Conservation (phyloP, 2,113 vertebrate genomes). For the Phrynocephalus versicolor region DNA sequence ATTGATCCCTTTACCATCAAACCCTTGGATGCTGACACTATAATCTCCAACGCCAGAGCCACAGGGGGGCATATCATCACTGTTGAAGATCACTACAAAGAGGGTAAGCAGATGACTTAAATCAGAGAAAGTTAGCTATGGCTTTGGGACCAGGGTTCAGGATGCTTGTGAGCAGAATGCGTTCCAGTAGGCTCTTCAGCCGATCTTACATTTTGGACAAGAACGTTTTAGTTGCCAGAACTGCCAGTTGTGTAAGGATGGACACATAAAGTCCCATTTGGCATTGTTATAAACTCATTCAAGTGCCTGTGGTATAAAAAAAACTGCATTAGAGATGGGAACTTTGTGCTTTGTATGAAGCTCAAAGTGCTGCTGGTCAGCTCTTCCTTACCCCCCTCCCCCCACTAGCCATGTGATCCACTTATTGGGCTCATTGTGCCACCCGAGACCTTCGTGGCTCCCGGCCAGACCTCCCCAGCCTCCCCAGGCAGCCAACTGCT, state of each 20-base stretch:
- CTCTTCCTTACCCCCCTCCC: too few relatives aligned
- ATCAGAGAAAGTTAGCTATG: neutral
- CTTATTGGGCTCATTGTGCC: too few relatives aligned
- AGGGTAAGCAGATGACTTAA: slow-evolving; percentile 70
- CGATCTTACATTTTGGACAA: neutral
- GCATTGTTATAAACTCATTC: neutral
- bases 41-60: slow-evolving; percentile 78
- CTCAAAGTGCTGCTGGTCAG: too few relatives aligned
- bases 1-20: slow-evolving; percentile 90
- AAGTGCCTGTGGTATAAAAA: neutral
- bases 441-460: too few relatives aligned
- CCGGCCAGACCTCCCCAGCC: too few relatives aligned
- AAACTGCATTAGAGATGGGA: too few relatives aligned
- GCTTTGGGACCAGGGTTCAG: neutral
- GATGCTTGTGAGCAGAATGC: neutral
- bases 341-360: too few relatives aligned
- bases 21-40: slow-evolving; percentile 83
- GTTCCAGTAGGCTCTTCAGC: neutral
- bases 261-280: neutral
- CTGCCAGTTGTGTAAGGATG: neutral
- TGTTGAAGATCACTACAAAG: slow-evolving; percentile 88
- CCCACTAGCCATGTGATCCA: too few relatives aligned
- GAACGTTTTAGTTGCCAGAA: neutral
- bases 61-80: slow-evolving; percentile 83
- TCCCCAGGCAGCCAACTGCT: too few relatives aligned